Evolutionary conservation across 2,888 invertebrate species (phyloP).

Genomic region (Leptopilina myrica): DNA sequence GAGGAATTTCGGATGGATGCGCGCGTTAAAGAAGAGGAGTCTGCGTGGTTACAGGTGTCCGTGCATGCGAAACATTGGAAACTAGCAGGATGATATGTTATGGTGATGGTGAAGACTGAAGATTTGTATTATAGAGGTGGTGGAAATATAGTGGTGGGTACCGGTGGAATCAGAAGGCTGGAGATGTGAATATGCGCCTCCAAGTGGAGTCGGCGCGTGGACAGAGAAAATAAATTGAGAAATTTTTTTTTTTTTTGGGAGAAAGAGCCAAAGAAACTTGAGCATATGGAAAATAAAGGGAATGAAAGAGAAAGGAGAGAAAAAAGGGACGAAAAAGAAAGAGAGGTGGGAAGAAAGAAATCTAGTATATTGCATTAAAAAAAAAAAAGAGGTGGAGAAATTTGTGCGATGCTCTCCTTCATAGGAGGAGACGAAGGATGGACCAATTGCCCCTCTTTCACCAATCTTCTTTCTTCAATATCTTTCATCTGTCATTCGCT

Average conservation of each 20-base stretch:
- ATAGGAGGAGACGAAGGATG: conserved; percentile 62
- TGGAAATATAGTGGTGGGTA: conserved; percentile 55
- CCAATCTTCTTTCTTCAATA: conserved; percentile 61
- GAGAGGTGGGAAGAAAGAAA: conserved; percentile 39
- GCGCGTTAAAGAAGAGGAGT: conserved; percentile 61
- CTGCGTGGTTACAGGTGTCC: conserved; percentile 73
- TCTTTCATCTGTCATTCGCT: conserved; percentile 60
- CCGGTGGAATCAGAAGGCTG: conserved; percentile 54
- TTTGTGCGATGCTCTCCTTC: conserved; percentile 5
- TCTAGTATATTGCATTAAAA: neutral
- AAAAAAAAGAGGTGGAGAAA: no score
- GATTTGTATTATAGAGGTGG: conserved; percentile 42
- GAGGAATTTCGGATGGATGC: conserved; percentile 2
- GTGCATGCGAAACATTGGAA: conserved; percentile 57
- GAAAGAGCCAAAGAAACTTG: no score
- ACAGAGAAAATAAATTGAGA: conserved; percentile 51
- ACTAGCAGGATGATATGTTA: conserved; percentile 45
- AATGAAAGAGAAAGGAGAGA: conserved; percentile 20
- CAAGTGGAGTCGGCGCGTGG: conserved; percentile 65
- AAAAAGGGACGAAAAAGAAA: conserved; percentile 1
- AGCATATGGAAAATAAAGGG: no score
- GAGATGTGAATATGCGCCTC: conserved; percentile 55
- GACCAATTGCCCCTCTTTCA: conserved; percentile 59
- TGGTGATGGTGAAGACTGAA: conserved; percentile 48
- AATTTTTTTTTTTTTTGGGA: conserved; percentile 20